These are phyloP conservation scores for Puffinus mauretanicus DNA, from an alignment of 2,113 vertebrate genomes.

Conservation along the genomic window DNA sequence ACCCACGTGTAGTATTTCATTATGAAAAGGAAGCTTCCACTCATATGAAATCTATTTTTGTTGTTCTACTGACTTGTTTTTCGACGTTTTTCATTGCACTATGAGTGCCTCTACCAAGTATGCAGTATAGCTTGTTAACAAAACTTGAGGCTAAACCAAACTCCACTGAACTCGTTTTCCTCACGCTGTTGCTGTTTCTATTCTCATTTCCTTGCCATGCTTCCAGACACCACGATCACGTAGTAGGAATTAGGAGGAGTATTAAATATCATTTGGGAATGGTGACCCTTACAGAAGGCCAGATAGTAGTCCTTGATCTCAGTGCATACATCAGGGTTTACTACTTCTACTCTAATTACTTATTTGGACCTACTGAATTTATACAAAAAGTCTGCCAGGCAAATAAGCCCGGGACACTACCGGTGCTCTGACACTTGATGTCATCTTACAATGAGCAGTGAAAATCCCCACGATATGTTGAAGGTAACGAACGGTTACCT, in stretches of 20 bases:
- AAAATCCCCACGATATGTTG: rapidly evolving
- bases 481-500: neutral
- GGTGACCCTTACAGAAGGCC: neutral
- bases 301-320: neutral
- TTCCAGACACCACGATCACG: neutral
- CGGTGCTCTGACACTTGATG: neutral
- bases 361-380: neutral
- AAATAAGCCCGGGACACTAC: neutral
- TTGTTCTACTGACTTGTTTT: neutral
- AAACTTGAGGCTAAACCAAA: neutral
- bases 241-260: neutral
- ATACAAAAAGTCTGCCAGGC: neutral
- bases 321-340: neutral
- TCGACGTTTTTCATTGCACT: neutral
- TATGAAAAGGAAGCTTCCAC: neutral
- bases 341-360: neutral
- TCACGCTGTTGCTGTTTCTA: neutral
- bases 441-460: rapidly evolving
- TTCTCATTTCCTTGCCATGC: neutral
- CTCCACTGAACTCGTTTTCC: neutral
- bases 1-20: neutral
- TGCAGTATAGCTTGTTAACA: neutral
- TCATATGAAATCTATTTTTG: neutral
- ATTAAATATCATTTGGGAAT: neutral
- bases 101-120: neutral